Evolutionary conservation across 2,888 invertebrate species (phyloP).

Genomic region (Eristalis tenax): DNA sequence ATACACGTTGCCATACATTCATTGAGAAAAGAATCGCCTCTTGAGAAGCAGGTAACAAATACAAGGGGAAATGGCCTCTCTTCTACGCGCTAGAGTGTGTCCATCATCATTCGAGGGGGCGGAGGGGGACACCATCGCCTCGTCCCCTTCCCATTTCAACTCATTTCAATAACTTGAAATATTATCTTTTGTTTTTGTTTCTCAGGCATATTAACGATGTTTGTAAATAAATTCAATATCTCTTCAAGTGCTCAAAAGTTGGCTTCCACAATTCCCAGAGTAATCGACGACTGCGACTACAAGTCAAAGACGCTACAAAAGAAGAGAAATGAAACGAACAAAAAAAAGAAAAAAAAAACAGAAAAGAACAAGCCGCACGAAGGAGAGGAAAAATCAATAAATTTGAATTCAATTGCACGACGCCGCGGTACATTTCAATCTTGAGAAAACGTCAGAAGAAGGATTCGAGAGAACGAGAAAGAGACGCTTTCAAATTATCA

Average conservation of each 20-base stretch:
- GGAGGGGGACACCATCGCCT: background rate
- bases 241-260: slow-evolving; percentile 43
- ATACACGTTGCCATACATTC: background rate
- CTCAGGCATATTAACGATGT: slow-evolving; percentile 56
- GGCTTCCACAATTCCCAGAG: slow-evolving; percentile 46
- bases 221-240: slow-evolving; percentile 53
- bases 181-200: slow-evolving; percentile 58
- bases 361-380: slow-evolving; percentile 17
- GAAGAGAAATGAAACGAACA: background rate
- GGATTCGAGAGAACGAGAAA: background rate
- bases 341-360: background rate
- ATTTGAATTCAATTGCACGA: slow-evolving; percentile 48
- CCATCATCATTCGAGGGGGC: background rate
- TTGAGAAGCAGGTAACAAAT: background rate
- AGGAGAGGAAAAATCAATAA: slow-evolving; percentile 45
- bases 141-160: background rate
- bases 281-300: slow-evolving; percentile 31
- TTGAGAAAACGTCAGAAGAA: slow-evolving; percentile 9
- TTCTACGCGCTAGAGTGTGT: background rate
- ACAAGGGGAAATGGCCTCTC: slow-evolving; percentile 2
- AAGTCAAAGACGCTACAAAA: slow-evolving; percentile 12
- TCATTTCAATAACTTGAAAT: slow-evolving; percentile 29
- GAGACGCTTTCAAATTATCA: slow-evolving; percentile 57
- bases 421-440: slow-evolving; percentile 60
- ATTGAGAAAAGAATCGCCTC: background rate